These are phyloP conservation scores for Siniperca obscura DNA, from an alignment of 2,797 vertebrate genomes.

Conservation along the genomic window DNA sequence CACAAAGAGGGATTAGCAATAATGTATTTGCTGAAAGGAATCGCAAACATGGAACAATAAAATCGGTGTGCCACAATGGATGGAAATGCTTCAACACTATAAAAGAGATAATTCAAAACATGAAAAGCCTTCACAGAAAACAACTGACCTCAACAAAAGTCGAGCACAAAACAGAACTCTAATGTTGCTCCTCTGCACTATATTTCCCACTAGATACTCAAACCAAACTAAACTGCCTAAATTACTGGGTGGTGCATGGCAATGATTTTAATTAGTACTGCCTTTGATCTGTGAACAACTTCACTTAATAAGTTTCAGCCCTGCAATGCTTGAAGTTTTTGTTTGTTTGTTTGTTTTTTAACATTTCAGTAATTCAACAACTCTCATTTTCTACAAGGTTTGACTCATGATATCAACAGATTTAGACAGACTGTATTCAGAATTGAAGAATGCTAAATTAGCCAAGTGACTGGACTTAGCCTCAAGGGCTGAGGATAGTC, in stretches of 20 bases:
- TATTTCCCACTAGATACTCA: slow-evolving; percentile 41
- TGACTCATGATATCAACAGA: slow-evolving; percentile 19
- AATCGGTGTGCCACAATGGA: slow-evolving; percentile 47
- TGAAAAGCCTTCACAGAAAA: slow-evolving; percentile 39
- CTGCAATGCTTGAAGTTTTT: slow-evolving; percentile 8
- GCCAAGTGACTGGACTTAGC: slow-evolving; percentile 23
- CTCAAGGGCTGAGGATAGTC: slow-evolving; percentile 9
- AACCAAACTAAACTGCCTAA: slow-evolving; percentile 41
- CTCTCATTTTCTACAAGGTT: slow-evolving; percentile 9
- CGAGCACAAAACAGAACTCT: slow-evolving; percentile 28
- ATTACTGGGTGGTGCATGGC: slow-evolving; percentile 35
- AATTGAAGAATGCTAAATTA: slow-evolving; percentile 19
- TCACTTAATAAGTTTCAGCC: slow-evolving; percentile 33
- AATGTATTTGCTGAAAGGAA: slow-evolving; percentile 31
- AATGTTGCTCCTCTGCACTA: slow-evolving; percentile 20
- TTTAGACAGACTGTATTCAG: slow-evolving; percentile 23
- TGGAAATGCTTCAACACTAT: slow-evolving; percentile 40
- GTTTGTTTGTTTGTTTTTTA: slow-evolving; percentile 32
- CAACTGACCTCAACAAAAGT: slow-evolving; percentile 38
- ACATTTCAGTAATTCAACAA: slow-evolving; percentile 34
- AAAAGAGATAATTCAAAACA: slow-evolving; percentile 63
- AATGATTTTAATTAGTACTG: slow-evolving; percentile 43
- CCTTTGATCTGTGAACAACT: slow-evolving; percentile 50
- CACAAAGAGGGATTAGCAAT: slow-evolving; percentile 13
- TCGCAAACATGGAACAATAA: slow-evolving; percentile 43